phyloP scores from a whole-genome alignment of 2,113 vertebrate genomes.

The Capricornis sumatraensis region DNA sequence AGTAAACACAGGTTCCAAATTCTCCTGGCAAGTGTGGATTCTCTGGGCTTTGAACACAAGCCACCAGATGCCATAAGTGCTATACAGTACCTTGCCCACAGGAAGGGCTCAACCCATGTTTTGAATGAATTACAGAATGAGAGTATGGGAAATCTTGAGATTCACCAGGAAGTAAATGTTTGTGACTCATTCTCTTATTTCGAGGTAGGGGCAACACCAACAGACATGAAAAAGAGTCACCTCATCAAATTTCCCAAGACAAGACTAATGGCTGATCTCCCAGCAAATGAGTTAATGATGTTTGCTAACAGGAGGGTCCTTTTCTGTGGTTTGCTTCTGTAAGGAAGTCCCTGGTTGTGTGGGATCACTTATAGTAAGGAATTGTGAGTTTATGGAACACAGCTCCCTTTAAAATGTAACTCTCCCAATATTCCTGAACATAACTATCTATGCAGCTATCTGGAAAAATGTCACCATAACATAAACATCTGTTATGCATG shows the following conservation, averaged over 20 bases:
- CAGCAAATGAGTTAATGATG: not conserved
- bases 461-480: not conserved
- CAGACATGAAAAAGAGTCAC: not conserved
- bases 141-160: not conserved
- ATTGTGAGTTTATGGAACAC: not conserved
- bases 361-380: not conserved
- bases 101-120: not conserved
- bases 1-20: not conserved
- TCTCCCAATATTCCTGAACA: not conserved
- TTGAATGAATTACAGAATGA: not conserved
- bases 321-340: not conserved
- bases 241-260: not conserved
- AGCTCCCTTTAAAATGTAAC: not conserved
- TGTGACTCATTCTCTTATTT: not conserved
- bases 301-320: not conserved
- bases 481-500: not conserved
- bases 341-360: not conserved
- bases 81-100: too few species aligned
- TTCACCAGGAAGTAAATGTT: not conserved
- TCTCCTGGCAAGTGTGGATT: not conserved
- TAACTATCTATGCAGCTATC: not conserved
- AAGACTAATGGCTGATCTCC: not conserved
- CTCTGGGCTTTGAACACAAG: not conserved
- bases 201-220: not conserved
- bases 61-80: not conserved